Percentiles rank a stretch among this genome's conserved stretches.
phyloP scores from a whole-genome alignment of 2,113 vertebrate genomes.

The Ariopsis seemanni region DNA sequence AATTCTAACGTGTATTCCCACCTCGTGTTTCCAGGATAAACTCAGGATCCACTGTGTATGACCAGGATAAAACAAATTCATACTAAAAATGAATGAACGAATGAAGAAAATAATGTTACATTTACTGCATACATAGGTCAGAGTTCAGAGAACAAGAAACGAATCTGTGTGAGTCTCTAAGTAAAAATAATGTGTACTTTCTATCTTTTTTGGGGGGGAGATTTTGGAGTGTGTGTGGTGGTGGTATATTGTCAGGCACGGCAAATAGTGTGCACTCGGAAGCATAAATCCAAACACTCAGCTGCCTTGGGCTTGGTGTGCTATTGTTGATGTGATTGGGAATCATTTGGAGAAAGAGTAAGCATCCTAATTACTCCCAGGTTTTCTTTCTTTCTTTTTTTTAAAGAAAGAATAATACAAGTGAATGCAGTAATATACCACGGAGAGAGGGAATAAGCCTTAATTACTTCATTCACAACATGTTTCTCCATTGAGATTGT shows the following conservation, averaged over 20 bases:
- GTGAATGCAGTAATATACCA: conserved; percentile 40
- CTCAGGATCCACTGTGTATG: not conserved
- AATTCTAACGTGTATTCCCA: not conserved
- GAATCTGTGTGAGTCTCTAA: not conserved
- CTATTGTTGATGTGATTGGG: not conserved
- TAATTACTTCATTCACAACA: conserved; percentile 53
- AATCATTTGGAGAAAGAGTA: not conserved
- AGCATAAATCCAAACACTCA: not conserved
- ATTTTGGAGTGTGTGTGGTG: no score
- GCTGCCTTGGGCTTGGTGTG: not conserved
- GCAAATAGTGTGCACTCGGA: not conserved
- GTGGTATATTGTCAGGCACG: not conserved
- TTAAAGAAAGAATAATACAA: not conserved
- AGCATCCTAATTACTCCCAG: not conserved
- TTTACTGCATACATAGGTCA: not conserved
- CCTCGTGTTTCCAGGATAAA: not conserved
- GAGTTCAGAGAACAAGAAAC: not conserved
- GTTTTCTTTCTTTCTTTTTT: not conserved
- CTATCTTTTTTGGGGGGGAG: not conserved
- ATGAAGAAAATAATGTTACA: not conserved
- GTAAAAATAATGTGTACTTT: not conserved
- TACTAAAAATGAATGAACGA: not conserved
- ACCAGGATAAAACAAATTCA: not conserved
- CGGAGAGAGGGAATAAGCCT: conserved; percentile 5
- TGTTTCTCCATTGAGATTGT: conserved; percentile 45